These are phyloP conservation scores for Ispidina picta DNA, from an alignment of 2,797 vertebrate genomes.

Conservation along the genomic window DNA sequence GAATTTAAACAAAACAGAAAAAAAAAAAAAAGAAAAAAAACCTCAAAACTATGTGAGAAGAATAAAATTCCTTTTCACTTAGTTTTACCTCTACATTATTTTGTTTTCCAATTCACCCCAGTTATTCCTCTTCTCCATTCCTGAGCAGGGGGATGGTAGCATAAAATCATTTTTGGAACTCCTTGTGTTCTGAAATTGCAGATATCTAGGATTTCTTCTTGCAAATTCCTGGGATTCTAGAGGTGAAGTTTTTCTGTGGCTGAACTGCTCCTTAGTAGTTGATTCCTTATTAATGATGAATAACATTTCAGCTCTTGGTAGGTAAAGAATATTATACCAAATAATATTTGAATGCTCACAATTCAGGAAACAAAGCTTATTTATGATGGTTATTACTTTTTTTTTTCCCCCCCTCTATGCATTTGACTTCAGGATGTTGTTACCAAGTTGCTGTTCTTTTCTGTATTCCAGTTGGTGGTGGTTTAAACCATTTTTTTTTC, in stretches of 20 bases:
- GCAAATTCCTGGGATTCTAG: not conserved
- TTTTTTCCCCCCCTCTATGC: too few relatives aligned
- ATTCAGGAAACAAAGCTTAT: not conserved
- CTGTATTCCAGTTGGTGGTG: not conserved
- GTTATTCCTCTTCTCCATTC: not conserved
- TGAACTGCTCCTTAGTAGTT: not conserved
- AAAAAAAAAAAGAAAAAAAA: not conserved
- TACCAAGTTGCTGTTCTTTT: not conserved
- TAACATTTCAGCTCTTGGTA: not conserved
- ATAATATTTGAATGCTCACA: not conserved
- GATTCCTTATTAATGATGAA: not conserved
- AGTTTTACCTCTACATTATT: not conserved
- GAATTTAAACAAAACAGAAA: not conserved
- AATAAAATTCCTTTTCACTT: not conserved
- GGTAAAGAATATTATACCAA: not conserved
- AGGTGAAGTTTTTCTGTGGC: not conserved
- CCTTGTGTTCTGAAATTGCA: not conserved
- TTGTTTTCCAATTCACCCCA: not conserved
- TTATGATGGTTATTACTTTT: too few relatives aligned
- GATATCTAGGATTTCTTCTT: not conserved
- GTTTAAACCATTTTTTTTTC: not conserved
- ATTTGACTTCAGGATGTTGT: not conserved
- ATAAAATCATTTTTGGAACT: not conserved
- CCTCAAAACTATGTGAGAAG: fast-evolving
- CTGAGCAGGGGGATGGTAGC: not conserved